Percentiles rank a stretch among this genome's conserved stretches.
phyloP scores from a whole-genome alignment of 2,797 vertebrate genomes.

The Syndactyla subalaris region DNA sequence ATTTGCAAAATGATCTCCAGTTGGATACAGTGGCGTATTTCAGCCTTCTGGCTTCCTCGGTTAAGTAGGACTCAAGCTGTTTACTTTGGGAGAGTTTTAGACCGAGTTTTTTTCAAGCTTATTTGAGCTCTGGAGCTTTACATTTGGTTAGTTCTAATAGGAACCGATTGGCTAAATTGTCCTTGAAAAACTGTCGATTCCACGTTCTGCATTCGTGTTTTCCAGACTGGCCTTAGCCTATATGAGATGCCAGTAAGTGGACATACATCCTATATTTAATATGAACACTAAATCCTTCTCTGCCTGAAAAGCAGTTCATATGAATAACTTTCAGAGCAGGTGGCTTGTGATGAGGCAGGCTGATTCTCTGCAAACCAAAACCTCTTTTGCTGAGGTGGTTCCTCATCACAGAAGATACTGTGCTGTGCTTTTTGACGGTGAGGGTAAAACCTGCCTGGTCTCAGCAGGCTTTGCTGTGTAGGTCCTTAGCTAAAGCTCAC shows the following conservation, averaged over 20 bases:
- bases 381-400: not conserved
- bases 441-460: not conserved
- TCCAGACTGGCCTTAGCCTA: not conserved
- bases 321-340: not conserved
- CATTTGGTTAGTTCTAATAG: not conserved
- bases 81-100: constrained; percentile 15
- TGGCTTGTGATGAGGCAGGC: not conserved
- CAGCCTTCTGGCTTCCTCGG: not conserved
- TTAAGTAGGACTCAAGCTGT: not conserved
- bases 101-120: not conserved
- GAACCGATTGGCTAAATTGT: rapidly evolving
- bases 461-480: not conserved
- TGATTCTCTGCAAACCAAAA: not conserved
- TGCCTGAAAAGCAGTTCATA: not conserved
- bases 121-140: constrained; percentile 7
- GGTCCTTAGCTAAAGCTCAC: not conserved
- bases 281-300: not conserved
- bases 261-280: not conserved
- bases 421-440: not conserved
- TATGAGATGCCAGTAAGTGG: not conserved
- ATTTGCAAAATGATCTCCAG: not conserved
- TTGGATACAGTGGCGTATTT: not conserved
- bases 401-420: not conserved
- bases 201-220: not conserved
- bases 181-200: not conserved